Conservation (phyloP, 2,797 vertebrate species). For the Poeciliopsis paucimaculata region DNA sequence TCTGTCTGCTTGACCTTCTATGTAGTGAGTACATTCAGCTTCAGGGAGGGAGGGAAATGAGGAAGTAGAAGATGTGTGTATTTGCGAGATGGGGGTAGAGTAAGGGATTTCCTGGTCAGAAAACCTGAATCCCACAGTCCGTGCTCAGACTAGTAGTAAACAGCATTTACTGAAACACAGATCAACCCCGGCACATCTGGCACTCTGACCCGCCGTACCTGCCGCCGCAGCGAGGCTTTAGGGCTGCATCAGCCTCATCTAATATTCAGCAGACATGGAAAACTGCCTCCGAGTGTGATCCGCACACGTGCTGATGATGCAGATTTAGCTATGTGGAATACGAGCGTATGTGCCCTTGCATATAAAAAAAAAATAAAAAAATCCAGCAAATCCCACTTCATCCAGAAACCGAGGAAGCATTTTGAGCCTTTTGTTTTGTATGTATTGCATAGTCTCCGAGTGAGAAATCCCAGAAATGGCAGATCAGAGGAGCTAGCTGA, state of each 20-base stretch:
- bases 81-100: neutral
- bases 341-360: neutral
- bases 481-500: neutral
- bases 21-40: conserved; percentile 36
- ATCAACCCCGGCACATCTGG: conserved; percentile 49
- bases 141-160: conserved; percentile 40
- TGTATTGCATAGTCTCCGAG: too few relatives aligned
- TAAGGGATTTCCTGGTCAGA: conserved; percentile 23
- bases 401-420: neutral
- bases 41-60: neutral
- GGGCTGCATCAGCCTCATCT: conserved; percentile 44
- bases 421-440: neutral
- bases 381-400: neutral
- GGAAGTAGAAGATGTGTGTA: neutral
- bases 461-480: neutral
- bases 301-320: conserved; percentile 22
- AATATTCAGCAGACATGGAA: conserved; percentile 47
- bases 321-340: conserved; percentile 15
- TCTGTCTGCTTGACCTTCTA: conserved; percentile 58
- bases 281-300: conserved; percentile 26
- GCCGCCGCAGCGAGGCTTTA: conserved; percentile 40
- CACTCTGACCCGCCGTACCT: conserved; percentile 46
- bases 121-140: conserved; percentile 34
- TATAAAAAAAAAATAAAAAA: neutral
- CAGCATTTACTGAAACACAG: conserved; percentile 47